Conservation (phyloP, 1,140 invertebrate species). For the Drosophila mauritiana region DNA sequence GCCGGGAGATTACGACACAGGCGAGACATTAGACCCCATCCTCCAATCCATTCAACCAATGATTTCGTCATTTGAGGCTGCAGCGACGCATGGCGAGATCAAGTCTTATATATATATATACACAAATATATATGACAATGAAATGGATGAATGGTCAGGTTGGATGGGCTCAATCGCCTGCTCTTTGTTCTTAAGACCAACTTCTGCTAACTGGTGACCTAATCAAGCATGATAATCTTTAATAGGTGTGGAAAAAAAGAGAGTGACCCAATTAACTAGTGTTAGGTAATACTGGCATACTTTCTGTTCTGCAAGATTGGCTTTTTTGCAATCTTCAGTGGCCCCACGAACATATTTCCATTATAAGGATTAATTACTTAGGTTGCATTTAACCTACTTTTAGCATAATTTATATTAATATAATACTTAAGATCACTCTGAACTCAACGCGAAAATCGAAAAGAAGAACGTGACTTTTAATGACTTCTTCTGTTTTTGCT, state of each 20-base stretch:
- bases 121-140: conserved; percentile 15
- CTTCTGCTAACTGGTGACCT: conserved; percentile 19
- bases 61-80: conserved; percentile 45
- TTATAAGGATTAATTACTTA: too few relatives aligned
- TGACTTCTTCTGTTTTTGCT: conserved; percentile 13
- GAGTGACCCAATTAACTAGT: conserved; percentile 17
- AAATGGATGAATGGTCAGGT: conserved; percentile 20
- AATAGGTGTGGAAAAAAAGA: neutral
- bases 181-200: conserved; percentile 25
- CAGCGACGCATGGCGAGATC: conserved; percentile 25
- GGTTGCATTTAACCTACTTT: neutral
- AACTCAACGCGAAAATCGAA: conserved; percentile 12
- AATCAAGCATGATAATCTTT: conserved; percentile 20
- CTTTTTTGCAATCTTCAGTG: neutral
- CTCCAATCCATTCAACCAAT: neutral
- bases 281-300: conserved; percentile 10
- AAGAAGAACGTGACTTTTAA: conserved; percentile 6
- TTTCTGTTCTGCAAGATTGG: conserved; percentile 4
- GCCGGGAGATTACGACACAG: conserved; percentile 37
- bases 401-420: too few relatives aligned
- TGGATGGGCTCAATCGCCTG: neutral
- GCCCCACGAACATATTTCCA: too few relatives aligned
- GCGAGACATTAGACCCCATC: conserved; percentile 19
- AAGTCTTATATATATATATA: neutral
- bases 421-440: neutral